These are phyloP conservation scores for Anolis apletophallus DNA, from an alignment of 2,797 vertebrate species.

Conservation along the genomic window DNA sequence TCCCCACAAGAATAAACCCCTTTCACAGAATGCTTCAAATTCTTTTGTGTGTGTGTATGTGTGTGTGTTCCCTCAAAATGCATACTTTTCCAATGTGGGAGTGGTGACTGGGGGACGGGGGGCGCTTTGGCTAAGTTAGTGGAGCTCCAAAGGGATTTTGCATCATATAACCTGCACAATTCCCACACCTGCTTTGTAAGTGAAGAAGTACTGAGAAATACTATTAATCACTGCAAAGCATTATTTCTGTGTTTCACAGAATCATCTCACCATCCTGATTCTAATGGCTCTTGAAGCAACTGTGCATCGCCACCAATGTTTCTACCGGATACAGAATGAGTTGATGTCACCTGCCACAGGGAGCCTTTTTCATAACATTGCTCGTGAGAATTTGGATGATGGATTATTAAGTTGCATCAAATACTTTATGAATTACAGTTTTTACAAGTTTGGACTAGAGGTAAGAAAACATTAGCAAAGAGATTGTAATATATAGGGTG, in stretches of 20 bases:
- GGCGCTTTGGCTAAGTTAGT: too few species aligned
- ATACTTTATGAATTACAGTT: constrained; percentile 82
- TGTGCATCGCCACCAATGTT: constrained; percentile 75
- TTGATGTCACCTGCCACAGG: constrained; percentile 71
- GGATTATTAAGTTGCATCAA: constrained; percentile 75
- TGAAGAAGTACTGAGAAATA: neutral
- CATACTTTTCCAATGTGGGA: too few species aligned
- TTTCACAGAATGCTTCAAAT: too few species aligned
- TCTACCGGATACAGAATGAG: constrained; percentile 72
- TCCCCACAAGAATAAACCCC: too few species aligned
- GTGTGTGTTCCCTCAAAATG: too few species aligned
- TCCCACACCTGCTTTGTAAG: too few species aligned
- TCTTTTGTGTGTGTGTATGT: accelerated
- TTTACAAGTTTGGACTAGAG: constrained; percentile 85
- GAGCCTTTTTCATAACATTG: constrained; percentile 74
- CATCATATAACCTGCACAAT: too few species aligned
- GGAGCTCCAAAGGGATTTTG: too few species aligned
- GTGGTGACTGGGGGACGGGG: too few species aligned
- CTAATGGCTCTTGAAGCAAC: constrained; percentile 79
- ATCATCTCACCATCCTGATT: constrained; percentile 77
- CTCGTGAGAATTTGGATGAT: constrained; percentile 73
- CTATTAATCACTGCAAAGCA: too few species aligned
- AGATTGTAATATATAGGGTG: neutral
- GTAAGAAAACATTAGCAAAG: constrained; percentile 58
- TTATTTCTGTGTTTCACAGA: constrained; percentile 65